These are phyloP conservation scores for Catharus bicknelli DNA, from an alignment of 2,113 vertebrate species.

Conservation along the genomic window DNA sequence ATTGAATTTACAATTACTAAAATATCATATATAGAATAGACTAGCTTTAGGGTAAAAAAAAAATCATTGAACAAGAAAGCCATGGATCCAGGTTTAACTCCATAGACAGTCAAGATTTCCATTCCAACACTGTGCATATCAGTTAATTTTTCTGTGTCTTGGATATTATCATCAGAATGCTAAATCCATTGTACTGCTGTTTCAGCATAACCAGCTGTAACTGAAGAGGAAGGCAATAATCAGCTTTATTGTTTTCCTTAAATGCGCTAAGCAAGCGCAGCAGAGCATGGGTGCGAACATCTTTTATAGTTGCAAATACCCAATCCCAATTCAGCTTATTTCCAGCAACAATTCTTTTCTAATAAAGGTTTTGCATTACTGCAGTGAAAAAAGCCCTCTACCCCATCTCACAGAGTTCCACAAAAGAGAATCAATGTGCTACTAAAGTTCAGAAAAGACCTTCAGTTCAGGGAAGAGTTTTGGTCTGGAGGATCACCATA, in stretches of 20 bases:
- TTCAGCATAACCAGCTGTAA: slow-evolving; percentile 18
- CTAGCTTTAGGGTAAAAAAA: neutral
- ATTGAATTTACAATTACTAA: neutral
- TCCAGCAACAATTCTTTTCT: neutral
- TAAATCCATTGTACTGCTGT: neutral
- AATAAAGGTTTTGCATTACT: neutral
- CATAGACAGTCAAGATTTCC: neutral
- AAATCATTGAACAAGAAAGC: neutral
- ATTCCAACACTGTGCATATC: neutral
- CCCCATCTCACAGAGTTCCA: neutral
- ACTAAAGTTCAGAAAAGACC: neutral
- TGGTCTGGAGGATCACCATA: neutral
- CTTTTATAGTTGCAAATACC: neutral
- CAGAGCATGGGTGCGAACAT: neutral
- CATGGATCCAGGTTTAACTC: neutral
- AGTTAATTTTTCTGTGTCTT: neutral
- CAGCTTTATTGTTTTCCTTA: slow-evolving; percentile 34
- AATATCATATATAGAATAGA: neutral
- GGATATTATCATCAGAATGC: neutral
- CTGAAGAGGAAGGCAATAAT: slow-evolving; percentile 31
- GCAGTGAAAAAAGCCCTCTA: neutral
- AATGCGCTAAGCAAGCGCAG: neutral
- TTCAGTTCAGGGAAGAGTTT: neutral
- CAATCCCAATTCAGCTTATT: neutral
- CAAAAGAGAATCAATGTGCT: neutral